Base-by-base conservation (phyloP, 2,113 vertebrate species). In the Xiphias gladius region DNA sequence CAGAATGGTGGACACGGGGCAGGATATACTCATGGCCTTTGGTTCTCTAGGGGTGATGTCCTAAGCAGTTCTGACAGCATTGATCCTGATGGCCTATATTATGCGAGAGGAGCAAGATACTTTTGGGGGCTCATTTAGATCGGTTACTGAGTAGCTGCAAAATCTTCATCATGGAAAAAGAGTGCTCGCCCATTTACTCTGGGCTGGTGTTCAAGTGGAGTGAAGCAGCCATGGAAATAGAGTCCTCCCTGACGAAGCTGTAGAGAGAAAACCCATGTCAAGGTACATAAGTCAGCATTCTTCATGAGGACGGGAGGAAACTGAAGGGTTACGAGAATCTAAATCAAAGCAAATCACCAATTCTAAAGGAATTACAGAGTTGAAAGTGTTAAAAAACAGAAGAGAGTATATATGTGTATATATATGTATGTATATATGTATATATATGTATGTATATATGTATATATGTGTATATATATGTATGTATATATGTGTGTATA, bases 131-230 rank as follows among this genome's bases (percentile, higher is more conserved):
- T 89, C 88, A 12, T 94, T 93, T 78, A 93, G 85, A n/a, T n/a
- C n/a, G n/a, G n/a, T n/a, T n/a, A 28, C 85, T 96, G 84, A 85
- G 86, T 54, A 69, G 64, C 86, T 77, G 69, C 0, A 91, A 95
- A 92, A 94, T 95, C 58, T 17, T 26, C 79, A 70, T 82, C 71
- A 93, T 96, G 94, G 95, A 92, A 92, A 95, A 91, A 61, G 35
- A 85, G 46, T 95, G 95, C 79, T 92, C 86, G 84, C 85, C 89
- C 43, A 17, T 91, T 90, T 73, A 92, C 30, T 83, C 86, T 30
- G 94, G 95, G 87, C 91, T 95, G 76, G 68, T 94, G 86, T 96
- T 94, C 89, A 93, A 91, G 62, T 96, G 95, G 95, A 92, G 79
- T 20, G 39, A 6, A 77, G 82, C 55, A 28, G 50, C 32, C 10